Conservation (phyloP, 1,140 invertebrate species). For the Akabosia matsudoensis region DNA sequence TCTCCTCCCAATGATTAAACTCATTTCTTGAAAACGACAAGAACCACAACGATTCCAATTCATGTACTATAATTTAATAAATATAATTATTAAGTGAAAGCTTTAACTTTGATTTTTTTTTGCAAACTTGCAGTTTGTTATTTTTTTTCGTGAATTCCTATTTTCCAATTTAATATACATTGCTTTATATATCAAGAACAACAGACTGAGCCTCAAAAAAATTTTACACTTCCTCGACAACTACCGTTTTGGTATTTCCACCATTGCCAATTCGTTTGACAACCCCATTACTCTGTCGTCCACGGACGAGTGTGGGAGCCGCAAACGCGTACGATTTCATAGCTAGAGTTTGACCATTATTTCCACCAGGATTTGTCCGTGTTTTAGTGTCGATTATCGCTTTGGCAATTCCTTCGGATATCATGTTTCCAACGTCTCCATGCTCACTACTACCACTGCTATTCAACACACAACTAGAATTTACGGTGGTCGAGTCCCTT, state of each 20-base stretch:
- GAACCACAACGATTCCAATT: slow-evolving; percentile 22
- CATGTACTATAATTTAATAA: slow-evolving; percentile 7
- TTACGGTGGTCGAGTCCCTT: slow-evolving; percentile 12
- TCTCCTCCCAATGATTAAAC: slow-evolving; percentile 17
- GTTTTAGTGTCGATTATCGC: slow-evolving; percentile 20
- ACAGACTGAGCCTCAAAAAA: slow-evolving; percentile 4
- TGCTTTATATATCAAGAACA: neutral
- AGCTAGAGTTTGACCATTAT: slow-evolving; percentile 23
- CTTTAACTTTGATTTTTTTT: slow-evolving; percentile 14
- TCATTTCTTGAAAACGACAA: slow-evolving; percentile 25
- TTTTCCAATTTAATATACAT: neutral
- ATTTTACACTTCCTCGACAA: slow-evolving; percentile 19
- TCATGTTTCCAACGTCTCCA: neutral
- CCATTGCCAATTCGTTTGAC: slow-evolving; percentile 21
- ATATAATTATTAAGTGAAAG: slow-evolving; percentile 21
- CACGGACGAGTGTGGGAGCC: slow-evolving; percentile 10
- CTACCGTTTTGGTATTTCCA: slow-evolving; percentile 9
- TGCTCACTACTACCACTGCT: slow-evolving; percentile 17
- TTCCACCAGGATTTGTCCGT: slow-evolving; percentile 20
- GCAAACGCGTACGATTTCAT: slow-evolving; percentile 16
- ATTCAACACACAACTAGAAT: slow-evolving; percentile 22
- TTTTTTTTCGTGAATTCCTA: neutral
- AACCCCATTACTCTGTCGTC: slow-evolving; percentile 1
- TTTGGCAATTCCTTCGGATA: slow-evolving; percentile 18
- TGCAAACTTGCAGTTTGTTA: slow-evolving; percentile 4